Evolutionary conservation across 2,113 vertebrate genomes (phyloP).

Genomic region (Choloepus hoffmanni): DNA sequence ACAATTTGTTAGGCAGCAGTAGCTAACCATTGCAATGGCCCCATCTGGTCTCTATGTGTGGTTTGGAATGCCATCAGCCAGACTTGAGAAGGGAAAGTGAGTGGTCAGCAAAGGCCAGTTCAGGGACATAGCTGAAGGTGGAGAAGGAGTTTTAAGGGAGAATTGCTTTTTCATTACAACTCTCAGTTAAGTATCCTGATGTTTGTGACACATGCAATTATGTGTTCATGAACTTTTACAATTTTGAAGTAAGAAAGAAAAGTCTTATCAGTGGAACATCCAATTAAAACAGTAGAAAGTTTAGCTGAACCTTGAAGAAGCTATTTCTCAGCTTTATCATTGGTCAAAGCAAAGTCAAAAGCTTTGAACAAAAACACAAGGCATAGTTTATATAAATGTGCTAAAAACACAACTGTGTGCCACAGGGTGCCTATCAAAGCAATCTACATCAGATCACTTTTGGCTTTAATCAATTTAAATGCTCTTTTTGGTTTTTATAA

Average conservation of each 20-base stretch:
- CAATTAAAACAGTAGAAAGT: background rate
- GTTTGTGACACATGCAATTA: background rate
- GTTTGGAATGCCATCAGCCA: background rate
- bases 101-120: background rate
- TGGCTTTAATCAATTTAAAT: background rate
- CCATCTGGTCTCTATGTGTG: background rate
- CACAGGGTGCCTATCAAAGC: accelerated
- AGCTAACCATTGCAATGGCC: background rate
- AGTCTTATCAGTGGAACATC: no score
- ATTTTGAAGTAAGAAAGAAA: background rate
- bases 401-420: background rate
- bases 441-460: background rate
- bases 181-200: background rate
- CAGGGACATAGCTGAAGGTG: background rate
- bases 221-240: background rate
- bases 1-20: background rate
- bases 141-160: background rate
- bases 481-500: background rate
- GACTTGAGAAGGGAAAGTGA: background rate
- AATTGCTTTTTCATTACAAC: no score
- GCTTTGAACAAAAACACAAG: background rate
- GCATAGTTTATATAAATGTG: background rate
- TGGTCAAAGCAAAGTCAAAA: background rate
- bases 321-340: background rate
- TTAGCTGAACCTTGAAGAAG: background rate